Evolutionary conservation across 2,113 vertebrate genomes (phyloP).

Genomic region (Tor tambroides): DNA sequence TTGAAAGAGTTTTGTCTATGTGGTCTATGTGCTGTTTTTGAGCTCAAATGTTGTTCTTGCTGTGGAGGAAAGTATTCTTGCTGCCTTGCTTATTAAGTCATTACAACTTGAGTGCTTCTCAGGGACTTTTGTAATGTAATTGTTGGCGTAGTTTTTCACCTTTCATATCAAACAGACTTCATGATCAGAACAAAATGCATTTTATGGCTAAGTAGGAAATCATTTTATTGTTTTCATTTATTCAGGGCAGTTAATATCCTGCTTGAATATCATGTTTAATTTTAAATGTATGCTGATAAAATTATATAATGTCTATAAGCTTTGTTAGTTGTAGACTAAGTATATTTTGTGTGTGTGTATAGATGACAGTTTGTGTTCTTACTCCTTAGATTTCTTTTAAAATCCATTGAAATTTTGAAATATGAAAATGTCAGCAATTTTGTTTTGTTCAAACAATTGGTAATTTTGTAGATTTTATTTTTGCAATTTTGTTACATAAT

Average conservation of each 20-base stretch:
- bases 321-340: neutral
- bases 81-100: neutral
- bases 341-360: neutral
- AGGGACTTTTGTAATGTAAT: neutral
- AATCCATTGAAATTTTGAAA: neutral
- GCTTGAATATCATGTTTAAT: too few species aligned
- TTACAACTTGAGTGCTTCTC: conserved; percentile 12
- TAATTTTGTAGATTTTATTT: neutral
- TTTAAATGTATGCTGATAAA: neutral
- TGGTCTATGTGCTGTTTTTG: neutral
- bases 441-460: neutral
- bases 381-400: neutral
- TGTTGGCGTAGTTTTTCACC: neutral
- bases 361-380: neutral
- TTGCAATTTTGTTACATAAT: neutral
- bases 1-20: neutral
- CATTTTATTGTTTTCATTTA: neutral
- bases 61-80: conserved; percentile 7
- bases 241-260: neutral
- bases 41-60: neutral
- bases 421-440: neutral
- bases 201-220: neutral
- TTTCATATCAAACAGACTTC: neutral
- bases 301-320: too few species aligned
- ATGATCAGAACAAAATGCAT: neutral